Base-by-base conservation (phyloP, 2,113 vertebrate species). In the Rhineura floridana region DNA sequence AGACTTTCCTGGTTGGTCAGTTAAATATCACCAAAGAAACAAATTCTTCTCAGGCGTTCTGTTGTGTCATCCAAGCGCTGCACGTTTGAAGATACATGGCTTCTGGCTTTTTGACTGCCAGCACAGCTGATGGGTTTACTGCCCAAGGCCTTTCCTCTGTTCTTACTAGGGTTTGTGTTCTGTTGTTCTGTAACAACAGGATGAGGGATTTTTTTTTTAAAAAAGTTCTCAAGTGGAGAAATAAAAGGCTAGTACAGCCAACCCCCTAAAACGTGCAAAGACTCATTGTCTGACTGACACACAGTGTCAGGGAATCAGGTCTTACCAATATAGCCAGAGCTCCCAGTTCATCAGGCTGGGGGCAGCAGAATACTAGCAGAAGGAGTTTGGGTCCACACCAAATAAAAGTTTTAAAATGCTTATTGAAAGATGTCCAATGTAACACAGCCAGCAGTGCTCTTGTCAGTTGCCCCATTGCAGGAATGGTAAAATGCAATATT, bases 51-150 rank as follows among this genome's bases (percentile, higher is more conserved):
- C 73, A 69, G 23, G 48, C 36, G 75, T 46, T 76, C 59, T 13
- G 8, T 69, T 82, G 46, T 91, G 81, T 89, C 87, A 73, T 89
- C 81, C 83, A 67, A 79, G 75, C 84, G 79, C 0, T 2, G 44
- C 83, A 89, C 86, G 75, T 91, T 80, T 93, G 79, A 86, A 75
- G 21, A 77, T 92, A 75, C 88, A 90, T 88, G 85, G 75, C 59
- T 84, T 91, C 90, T 86, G 81, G 72, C 1, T 84, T 50, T 52
- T 9, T 13, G 0, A 3, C 75, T 76, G 3, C 12, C 59, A 78
- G 76, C 73, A 86, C 55, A 90, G 69, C 88, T 90, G 81, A 39
- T 39, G 11, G 80, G 23, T 87, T 90, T 87, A 82, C 87, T 75
- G 21, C 81, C 21, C 0, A 0, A 73, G 23, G n/a, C 36, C 6